phyloP scores from a whole-genome alignment of 2,113 vertebrate species.

The Ranitomeya imitator region DNA sequence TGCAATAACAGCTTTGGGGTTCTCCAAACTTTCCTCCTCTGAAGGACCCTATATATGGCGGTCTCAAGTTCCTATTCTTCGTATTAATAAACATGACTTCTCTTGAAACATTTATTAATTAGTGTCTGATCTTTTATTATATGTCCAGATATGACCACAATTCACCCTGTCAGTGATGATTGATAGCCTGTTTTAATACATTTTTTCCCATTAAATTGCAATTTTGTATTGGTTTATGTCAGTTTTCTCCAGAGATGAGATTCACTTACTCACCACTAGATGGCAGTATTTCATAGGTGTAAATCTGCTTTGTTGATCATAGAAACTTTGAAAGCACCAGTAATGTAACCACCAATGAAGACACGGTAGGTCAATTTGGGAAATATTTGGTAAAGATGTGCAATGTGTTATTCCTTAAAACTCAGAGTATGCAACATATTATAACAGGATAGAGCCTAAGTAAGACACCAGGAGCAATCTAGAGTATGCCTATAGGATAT shows the following conservation, averaged over 20 bases:
- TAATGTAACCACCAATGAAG: background rate
- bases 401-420: background rate
- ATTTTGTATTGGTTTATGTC: background rate
- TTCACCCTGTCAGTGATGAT: background rate
- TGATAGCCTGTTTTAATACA: background rate
- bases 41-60: no score
- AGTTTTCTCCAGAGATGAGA: background rate
- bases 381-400: background rate
- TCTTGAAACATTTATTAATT: no score
- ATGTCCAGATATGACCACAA: background rate
- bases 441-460: background rate
- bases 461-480: no score
- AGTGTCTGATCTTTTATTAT: no score
- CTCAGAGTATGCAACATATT: background rate
- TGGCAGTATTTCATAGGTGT: constrained; percentile 30
- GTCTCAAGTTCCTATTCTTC: no score
- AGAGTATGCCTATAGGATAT: no score
- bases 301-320: background rate
- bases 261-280: background rate
- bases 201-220: background rate
- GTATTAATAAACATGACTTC: no score
- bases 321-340: background rate
- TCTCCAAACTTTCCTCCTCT: no score
- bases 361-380: background rate
- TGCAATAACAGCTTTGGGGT: no score